These are phyloP conservation scores for Tragelaphus scriptus DNA, from an alignment of 2,113 vertebrate species.

Conservation along the genomic window DNA sequence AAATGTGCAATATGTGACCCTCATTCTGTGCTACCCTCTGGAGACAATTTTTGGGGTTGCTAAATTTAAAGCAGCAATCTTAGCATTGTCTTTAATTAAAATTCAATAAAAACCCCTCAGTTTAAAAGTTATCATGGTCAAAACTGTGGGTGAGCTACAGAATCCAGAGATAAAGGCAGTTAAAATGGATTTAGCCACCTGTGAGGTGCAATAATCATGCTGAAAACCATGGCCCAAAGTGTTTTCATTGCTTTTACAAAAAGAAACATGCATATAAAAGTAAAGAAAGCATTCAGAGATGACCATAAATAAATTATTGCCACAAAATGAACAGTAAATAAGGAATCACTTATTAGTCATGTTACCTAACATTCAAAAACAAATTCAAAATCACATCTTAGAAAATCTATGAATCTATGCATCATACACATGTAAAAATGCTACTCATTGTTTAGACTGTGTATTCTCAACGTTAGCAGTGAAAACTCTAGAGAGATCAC, in stretches of 20 bases:
- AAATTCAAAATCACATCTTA: not conserved
- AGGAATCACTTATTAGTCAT: constrained; percentile 36
- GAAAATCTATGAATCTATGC: not conserved
- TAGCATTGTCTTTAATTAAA: constrained; percentile 78
- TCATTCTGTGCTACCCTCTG: not conserved
- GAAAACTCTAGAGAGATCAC: not conserved
- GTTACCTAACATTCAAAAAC: not conserved
- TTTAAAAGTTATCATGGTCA: constrained; percentile 74
- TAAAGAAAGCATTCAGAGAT: constrained; percentile 77
- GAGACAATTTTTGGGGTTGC: not conserved
- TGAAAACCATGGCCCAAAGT: constrained; percentile 75
- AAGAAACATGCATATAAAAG: constrained; percentile 76
- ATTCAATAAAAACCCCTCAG: constrained; percentile 77
- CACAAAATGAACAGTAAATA: constrained; percentile 78
- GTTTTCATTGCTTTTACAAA: constrained; percentile 79
- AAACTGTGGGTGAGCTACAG: constrained; percentile 72
- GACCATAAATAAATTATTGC: constrained; percentile 78
- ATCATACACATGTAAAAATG: not conserved
- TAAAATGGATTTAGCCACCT: constrained; percentile 80
- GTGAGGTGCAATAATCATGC: constrained; percentile 77
- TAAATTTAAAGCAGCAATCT: constrained; percentile 61
- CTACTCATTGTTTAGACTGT: not conserved
- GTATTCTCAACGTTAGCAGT: not conserved
- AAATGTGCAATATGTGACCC: not conserved
- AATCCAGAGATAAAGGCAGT: constrained; percentile 78